Conservation (phyloP, 2,113 vertebrate genomes). For the Eptatretus burgeri region DNA sequence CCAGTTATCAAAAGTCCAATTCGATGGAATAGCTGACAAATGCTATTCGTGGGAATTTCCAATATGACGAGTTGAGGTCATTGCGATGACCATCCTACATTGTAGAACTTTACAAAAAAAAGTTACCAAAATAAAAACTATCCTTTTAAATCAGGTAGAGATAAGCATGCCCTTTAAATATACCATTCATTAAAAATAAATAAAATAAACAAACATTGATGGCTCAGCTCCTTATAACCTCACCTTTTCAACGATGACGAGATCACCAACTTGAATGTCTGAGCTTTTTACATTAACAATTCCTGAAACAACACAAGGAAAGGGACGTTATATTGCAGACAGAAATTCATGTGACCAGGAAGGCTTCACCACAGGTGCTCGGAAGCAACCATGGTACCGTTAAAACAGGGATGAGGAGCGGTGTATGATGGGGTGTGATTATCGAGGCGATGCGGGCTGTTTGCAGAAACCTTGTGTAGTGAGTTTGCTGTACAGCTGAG, state of each 20-base stretch:
- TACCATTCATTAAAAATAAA: background rate
- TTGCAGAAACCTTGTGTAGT: slow-evolving; percentile 48
- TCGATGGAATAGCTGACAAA: too few relatives aligned
- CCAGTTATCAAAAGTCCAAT: too few relatives aligned
- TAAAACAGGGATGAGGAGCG: too few relatives aligned
- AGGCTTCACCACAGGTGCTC: too few relatives aligned
- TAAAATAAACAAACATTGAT: too few relatives aligned
- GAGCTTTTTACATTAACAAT: slow-evolving; percentile 90
- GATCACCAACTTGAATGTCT: slow-evolving; percentile 91
- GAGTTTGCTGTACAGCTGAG: slow-evolving; percentile 75
- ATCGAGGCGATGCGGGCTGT: background rate
- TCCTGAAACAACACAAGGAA: slow-evolving; percentile 14
- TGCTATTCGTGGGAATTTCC: too few relatives aligned
- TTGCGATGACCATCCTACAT: too few relatives aligned
- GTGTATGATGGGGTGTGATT: too few relatives aligned
- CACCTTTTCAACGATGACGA: slow-evolving; percentile 97
- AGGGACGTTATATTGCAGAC: too few relatives aligned
- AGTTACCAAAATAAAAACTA: slow-evolving; percentile 12
- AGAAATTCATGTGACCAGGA: too few relatives aligned
- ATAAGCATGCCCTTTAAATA: background rate
- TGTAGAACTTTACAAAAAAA: slow-evolving; percentile 9
- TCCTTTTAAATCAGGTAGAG: background rate
- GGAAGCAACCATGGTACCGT: too few relatives aligned
- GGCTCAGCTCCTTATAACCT: slow-evolving; percentile 10
- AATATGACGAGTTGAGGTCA: too few relatives aligned